Percentiles rank a stretch among this genome's conserved stretches.
These are phyloP conservation scores for Drosophila mettleri DNA, from an alignment of 2,888 invertebrate genomes.

Conservation along the genomic window DNA sequence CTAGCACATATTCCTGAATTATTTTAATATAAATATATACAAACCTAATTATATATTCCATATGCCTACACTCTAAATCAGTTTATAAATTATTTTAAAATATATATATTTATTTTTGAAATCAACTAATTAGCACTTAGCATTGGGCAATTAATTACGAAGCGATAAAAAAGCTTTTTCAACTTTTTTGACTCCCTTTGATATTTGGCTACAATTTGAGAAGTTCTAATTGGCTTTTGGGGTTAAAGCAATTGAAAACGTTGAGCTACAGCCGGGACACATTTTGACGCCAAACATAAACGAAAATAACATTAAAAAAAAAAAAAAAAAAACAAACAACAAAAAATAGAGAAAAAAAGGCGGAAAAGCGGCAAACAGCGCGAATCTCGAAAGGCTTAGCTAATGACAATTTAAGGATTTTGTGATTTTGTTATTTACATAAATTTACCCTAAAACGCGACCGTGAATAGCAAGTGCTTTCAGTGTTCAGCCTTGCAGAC, in stretches of 20 bases:
- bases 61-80: not conserved
- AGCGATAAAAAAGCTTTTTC: conserved; percentile 27
- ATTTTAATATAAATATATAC: too few species aligned
- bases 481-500: not conserved
- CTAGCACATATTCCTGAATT: not conserved
- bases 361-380: conserved; percentile 21
- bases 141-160: conserved; percentile 33
- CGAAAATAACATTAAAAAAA: not conserved
- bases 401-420: conserved; percentile 80
- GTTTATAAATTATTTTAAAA: not conserved
- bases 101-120: too few species aligned
- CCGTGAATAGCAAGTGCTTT: conserved; percentile 36
- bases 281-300: conserved; percentile 13
- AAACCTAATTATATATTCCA: not conserved
- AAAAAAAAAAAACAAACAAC: too few species aligned
- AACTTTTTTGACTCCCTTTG: conserved; percentile 36
- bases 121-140: conserved; percentile 11
- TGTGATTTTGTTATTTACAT: conserved; percentile 75
- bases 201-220: not conserved
- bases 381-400: conserved; percentile 70
- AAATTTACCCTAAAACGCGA: conserved; percentile 64
- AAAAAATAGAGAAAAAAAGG: not conserved
- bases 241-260: conserved; percentile 46
- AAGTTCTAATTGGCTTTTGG: conserved; percentile 11
- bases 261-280: conserved; percentile 4